These are phyloP conservation scores for Agrochola lychnidis DNA, from an alignment of 2,888 invertebrate genomes.

Conservation along the genomic window DNA sequence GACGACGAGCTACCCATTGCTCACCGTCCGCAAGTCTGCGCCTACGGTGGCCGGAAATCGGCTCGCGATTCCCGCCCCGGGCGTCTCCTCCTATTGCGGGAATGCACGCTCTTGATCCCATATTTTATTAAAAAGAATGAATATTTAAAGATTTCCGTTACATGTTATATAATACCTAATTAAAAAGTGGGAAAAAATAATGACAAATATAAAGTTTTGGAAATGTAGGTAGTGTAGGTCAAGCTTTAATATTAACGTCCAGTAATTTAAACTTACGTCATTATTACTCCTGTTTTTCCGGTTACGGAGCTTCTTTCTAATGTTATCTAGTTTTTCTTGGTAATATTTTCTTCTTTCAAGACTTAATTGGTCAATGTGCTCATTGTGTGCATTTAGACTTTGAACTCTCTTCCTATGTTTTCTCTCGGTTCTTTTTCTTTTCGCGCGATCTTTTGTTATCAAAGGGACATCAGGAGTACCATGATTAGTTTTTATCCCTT, in stretches of 20 bases:
- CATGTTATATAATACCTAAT: not conserved
- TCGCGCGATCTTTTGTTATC: conserved; percentile 23
- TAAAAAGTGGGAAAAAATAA: not conserved
- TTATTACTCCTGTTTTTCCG: conserved; percentile 64
- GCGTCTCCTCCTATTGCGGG: no score
- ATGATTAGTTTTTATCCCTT: conserved; percentile 24
- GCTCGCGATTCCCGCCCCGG: no score
- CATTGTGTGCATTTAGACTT: conserved; percentile 46
- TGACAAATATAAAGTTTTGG: no score
- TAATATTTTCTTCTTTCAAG: conserved; percentile 79
- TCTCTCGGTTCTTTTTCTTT: conserved; percentile 51
- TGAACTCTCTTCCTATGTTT: conserved; percentile 51
- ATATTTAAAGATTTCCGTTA: not conserved
- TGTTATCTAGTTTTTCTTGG: conserved; percentile 78
- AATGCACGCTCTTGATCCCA: not conserved
- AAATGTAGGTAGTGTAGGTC: not conserved
- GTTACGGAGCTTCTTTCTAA: conserved; percentile 73
- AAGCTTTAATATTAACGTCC: not conserved
- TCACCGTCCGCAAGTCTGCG: no score
- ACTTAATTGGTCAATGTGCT: conserved; percentile 69
- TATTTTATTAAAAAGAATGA: not conserved
- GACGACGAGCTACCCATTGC: no score
- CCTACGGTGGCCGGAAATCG: no score
- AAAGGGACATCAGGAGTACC: conserved; percentile 19
- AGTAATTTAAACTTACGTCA: conserved; percentile 63